These are phyloP conservation scores for Drosophila kuntzei DNA, from an alignment of 2,888 invertebrate genomes.

Conservation along the genomic window DNA sequence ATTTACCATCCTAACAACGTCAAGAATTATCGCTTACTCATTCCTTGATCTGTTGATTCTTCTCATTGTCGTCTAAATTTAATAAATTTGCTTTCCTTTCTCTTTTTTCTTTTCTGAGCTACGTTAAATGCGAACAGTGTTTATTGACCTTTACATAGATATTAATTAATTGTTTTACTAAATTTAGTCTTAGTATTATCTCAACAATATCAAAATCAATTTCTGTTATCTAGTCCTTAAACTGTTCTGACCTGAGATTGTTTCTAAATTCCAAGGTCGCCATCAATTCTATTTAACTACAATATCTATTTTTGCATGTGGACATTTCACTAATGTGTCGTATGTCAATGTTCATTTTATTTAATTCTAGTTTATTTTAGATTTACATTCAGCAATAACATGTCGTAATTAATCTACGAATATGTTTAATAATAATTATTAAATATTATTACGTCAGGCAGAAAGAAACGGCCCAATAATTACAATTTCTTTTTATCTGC, in stretches of 20 bases:
- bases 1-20: constrained; percentile 6
- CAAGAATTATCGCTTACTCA: constrained; percentile 42
- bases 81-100: constrained; percentile 24
- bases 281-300: constrained; percentile 5
- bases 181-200: neutral
- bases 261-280: neutral
- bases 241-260: constrained; percentile 1
- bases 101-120: constrained; percentile 10
- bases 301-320: neutral
- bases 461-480: too few relatives aligned
- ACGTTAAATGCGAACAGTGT: constrained; percentile 1
- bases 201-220: neutral
- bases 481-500: too few relatives aligned
- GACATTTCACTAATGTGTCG: constrained; percentile 4
- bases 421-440: neutral
- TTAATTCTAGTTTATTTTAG: constrained; percentile 5
- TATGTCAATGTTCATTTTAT: constrained; percentile 17
- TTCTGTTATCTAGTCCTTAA: constrained; percentile 1
- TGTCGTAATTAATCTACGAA: constrained; percentile 15
- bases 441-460: too few relatives aligned
- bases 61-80: constrained; percentile 19
- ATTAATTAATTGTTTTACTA: neutral
- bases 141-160: neutral
- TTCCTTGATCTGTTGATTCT: constrained; percentile 39
- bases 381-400: constrained; percentile 15